Percentiles rank a stretch among this genome's conserved stretches.
Evolutionary conservation across 2,888 invertebrate genomes (phyloP).

Genomic region (Epinotia ramella): DNA sequence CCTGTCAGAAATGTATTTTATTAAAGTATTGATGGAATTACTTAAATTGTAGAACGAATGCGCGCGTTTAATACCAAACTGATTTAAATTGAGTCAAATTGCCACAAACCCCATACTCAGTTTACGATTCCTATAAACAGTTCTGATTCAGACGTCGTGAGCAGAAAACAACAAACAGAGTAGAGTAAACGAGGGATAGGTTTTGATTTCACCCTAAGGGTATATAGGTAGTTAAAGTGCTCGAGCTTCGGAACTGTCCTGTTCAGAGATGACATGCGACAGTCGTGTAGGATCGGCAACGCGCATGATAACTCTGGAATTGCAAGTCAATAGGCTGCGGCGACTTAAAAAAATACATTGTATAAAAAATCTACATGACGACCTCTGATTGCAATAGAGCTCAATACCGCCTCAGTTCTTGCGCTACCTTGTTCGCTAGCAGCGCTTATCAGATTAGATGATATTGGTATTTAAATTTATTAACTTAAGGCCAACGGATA

Average conservation of each 20-base stretch:
- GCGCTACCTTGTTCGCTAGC: too few relatives aligned
- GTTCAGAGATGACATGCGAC: constrained; percentile 17
- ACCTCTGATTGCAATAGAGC: too few relatives aligned
- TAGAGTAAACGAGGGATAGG: constrained; percentile 2
- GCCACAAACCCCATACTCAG: neutral
- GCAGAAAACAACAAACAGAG: constrained; percentile 13
- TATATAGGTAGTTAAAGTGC: constrained; percentile 25
- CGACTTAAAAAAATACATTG: too few relatives aligned
- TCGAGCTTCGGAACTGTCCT: constrained; percentile 12
- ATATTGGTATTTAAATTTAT: too few relatives aligned
- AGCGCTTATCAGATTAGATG: too few relatives aligned
- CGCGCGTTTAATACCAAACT: neutral
- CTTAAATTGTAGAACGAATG: neutral
- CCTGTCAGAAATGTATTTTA: too few relatives aligned
- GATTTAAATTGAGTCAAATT: neutral
- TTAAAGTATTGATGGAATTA: too few relatives aligned
- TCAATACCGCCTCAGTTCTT: too few relatives aligned
- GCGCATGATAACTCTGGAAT: neutral
- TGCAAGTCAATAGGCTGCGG: neutral
- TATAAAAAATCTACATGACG: too few relatives aligned
- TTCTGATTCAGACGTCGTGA: neutral
- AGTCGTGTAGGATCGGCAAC: neutral
- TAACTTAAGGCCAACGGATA: too few relatives aligned
- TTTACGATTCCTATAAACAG: neutral
- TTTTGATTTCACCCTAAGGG: constrained; percentile 7